These are phyloP conservation scores for Camponotus vicinus DNA, from an alignment of 1,140 invertebrate genomes.

Conservation along the genomic window DNA sequence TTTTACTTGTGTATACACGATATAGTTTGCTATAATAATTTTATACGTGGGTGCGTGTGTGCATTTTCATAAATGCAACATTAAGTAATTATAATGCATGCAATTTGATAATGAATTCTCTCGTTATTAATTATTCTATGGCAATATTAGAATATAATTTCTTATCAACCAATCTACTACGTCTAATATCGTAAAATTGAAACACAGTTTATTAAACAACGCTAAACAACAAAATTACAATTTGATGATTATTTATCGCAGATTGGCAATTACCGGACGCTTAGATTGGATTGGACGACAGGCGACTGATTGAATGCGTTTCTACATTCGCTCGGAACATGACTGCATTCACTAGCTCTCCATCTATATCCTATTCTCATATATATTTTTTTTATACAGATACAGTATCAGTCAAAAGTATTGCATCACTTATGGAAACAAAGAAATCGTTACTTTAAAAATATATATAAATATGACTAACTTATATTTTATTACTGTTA, in stretches of 20 bases:
- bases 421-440: no score
- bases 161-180: constrained; percentile 1
- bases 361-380: neutral
- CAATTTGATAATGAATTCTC: neutral
- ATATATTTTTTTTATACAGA: constrained; percentile 11
- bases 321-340: neutral
- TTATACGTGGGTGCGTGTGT: no score
- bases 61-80: no score
- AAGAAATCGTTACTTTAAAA: no score
- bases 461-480: no score
- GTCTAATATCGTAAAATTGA: constrained; percentile 8
- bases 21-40: no score
- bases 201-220: neutral
- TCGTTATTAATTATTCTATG: neutral
- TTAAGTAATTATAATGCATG: no score
- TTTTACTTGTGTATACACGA: no score
- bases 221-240: constrained; percentile 39
- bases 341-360: neutral
- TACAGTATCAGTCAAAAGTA: no score
- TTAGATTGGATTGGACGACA: constrained; percentile 79
- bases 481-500: no score
- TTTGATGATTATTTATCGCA: constrained; percentile 46
- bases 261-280: constrained; percentile 78
- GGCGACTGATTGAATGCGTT: constrained; percentile 59
- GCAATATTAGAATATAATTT: neutral